Conservation (phyloP, 2,113 vertebrate species). For the Phyllopteryx taeniolatus region DNA sequence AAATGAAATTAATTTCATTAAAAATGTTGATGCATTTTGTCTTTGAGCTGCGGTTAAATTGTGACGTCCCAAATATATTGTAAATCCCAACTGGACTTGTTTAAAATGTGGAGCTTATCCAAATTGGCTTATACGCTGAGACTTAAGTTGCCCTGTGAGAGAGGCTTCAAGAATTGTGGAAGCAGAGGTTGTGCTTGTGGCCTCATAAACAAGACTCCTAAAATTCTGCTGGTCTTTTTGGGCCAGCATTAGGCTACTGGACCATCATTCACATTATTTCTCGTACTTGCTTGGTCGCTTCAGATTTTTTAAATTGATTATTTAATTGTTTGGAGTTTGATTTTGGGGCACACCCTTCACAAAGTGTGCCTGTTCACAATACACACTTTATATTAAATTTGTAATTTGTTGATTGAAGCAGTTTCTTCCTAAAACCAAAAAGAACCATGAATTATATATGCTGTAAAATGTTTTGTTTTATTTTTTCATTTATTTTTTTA, state of each 20-base stretch:
- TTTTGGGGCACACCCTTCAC: not conserved
- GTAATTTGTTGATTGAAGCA: slow-evolving; percentile 19
- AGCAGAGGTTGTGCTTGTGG: slow-evolving; percentile 35
- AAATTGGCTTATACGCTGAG: slow-evolving; percentile 64
- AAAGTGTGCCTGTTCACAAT: not conserved
- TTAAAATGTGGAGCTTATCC: slow-evolving; percentile 65
- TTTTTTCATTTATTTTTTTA: not conserved
- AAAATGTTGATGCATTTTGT: slow-evolving; percentile 49
- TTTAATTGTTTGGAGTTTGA: not conserved
- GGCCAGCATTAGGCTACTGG: slow-evolving; percentile 17
- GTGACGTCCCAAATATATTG: slow-evolving; percentile 33
- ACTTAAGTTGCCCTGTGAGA: slow-evolving; percentile 53
- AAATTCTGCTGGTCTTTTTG: slow-evolving; percentile 23
- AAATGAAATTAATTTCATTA: slow-evolving; percentile 16
- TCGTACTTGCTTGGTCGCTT: slow-evolving; percentile 11
- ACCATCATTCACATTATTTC: slow-evolving; percentile 12
- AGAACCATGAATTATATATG: slow-evolving; percentile 13
- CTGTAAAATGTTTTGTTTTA: not conserved
- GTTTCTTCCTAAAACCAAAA: slow-evolving; percentile 1
- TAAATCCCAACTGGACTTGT: slow-evolving; percentile 65
- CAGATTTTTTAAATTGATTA: slow-evolving; percentile 17
- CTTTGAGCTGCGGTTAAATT: slow-evolving; percentile 50
- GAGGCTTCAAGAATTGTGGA: slow-evolving; percentile 49
- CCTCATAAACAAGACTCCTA: slow-evolving; percentile 43
- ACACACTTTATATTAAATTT: slow-evolving; percentile 9